Evolutionary conservation across 2,888 invertebrate genomes (phyloP).

Genomic region (Cerastis leucographa): DNA sequence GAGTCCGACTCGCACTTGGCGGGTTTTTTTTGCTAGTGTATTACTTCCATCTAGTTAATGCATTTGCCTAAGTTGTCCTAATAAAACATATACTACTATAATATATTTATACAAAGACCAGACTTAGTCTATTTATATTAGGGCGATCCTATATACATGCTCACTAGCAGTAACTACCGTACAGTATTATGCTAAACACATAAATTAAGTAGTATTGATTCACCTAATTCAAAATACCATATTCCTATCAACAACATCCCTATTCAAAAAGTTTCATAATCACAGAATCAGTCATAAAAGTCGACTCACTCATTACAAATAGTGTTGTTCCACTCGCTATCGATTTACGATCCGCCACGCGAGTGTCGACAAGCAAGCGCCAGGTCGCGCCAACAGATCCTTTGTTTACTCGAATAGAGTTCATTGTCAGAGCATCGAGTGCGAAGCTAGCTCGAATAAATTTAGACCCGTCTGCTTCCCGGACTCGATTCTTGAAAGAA

Average conservation of each 20-base stretch:
- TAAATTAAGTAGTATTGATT: conserved; percentile 31
- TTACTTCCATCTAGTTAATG: background rate
- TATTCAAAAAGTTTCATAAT: conserved; percentile 77
- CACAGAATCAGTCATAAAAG: conserved; percentile 83
- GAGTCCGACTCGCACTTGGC: too few species aligned
- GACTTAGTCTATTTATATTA: conserved; percentile 14
- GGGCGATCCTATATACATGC: conserved; percentile 27
- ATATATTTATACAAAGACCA: background rate
- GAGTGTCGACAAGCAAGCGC: conserved; percentile 84
- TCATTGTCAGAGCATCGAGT: conserved; percentile 88
- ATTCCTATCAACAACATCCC: conserved; percentile 67
- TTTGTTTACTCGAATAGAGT: conserved; percentile 87
- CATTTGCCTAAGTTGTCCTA: background rate
- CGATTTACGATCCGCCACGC: conserved; percentile 86
- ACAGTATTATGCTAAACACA: conserved; percentile 31
- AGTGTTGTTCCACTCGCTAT: conserved; percentile 83
- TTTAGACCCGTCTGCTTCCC: conserved; percentile 83
- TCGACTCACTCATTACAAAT: conserved; percentile 80
- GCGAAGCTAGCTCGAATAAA: conserved; percentile 85
- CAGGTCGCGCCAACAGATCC: conserved; percentile 86
- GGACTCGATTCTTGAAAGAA: conserved; percentile 77
- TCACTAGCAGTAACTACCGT: background rate
- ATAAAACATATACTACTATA: background rate
- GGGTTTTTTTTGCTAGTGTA: too few species aligned
- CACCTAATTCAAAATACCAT: conserved; percentile 36